Evolutionary conservation across 2,113 vertebrate genomes (phyloP).

Genomic region (Myrmophylax atrothorax): DNA sequence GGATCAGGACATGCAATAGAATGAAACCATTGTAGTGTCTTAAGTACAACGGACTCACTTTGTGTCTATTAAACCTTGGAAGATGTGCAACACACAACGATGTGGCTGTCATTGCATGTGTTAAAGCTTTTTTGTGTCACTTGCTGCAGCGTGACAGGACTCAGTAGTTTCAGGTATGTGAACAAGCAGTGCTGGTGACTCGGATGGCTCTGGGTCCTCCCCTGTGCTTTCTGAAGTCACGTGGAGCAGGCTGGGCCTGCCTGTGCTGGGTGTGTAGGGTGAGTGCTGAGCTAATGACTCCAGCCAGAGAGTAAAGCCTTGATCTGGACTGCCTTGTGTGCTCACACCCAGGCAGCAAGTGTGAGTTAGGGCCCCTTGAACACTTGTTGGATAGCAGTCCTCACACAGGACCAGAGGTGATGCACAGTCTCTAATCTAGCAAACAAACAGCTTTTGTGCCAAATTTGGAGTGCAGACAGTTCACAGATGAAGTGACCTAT

Average conservation of each 20-base stretch:
- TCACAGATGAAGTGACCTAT: neutral
- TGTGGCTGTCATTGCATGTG: neutral
- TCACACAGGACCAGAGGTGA: neutral
- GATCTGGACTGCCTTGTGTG: neutral
- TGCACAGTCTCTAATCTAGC: neutral
- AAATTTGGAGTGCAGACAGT: rapidly evolving
- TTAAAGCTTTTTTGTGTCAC: rapidly evolving
- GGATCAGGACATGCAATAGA: conserved; percentile 66
- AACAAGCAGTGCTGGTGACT: neutral
- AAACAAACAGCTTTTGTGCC: neutral
- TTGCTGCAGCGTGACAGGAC: neutral
- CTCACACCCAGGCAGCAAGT: neutral
- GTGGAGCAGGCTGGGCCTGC: neutral
- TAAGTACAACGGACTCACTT: conserved; percentile 61
- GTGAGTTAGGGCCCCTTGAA: neutral
- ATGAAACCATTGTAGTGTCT: conserved; percentile 67
- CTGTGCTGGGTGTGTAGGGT: rapidly evolving
- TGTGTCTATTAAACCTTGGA: conserved; percentile 72
- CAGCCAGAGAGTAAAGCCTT: rapidly evolving
- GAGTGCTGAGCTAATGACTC: neutral
- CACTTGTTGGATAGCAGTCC: neutral
- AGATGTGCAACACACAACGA: conserved; percentile 30
- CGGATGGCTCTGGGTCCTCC: neutral
- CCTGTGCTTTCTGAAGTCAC: neutral
- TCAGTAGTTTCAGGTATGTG: rapidly evolving